Conservation (phyloP, 2,888 invertebrate species). For the Caenorhabditis sp. region DNA sequence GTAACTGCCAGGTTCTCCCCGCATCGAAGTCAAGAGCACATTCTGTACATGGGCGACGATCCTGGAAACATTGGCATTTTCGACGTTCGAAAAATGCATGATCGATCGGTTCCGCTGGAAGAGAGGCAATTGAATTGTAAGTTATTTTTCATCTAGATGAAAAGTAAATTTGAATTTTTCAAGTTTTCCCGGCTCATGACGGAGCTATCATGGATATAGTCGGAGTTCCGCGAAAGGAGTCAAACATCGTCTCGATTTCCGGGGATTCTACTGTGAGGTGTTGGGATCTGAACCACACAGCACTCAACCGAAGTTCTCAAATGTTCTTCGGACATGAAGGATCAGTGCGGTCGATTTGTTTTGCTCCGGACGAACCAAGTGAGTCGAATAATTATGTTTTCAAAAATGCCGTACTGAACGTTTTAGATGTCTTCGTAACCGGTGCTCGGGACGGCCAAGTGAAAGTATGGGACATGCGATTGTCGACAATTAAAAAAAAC, state of each 20-base stretch:
- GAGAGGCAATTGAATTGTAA: conserved; percentile 49
- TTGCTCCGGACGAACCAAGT: conserved; percentile 57
- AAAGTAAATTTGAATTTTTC: conserved; percentile 3
- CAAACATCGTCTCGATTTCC: conserved; percentile 56
- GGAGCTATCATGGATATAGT: conserved; percentile 65
- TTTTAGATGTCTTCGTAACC: conserved; percentile 62
- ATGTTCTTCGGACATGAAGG: conserved; percentile 62
- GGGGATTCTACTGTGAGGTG: conserved; percentile 59
- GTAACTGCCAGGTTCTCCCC: conserved; percentile 59
- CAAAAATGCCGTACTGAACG: not conserved
- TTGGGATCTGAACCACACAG: conserved; percentile 54
- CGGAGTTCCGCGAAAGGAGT: conserved; percentile 50
- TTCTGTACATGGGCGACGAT: conserved; percentile 60
- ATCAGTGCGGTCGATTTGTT: conserved; percentile 56
- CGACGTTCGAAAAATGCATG: conserved; percentile 45
- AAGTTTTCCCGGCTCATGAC: conserved; percentile 64
- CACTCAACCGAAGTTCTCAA: conserved; percentile 26
- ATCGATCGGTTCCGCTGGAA: conserved; percentile 31
- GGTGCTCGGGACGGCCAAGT: conserved; percentile 58
- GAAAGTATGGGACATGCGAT: conserved; percentile 62
- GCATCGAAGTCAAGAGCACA: conserved; percentile 45
- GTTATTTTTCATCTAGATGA: not conserved
- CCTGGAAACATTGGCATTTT: conserved; percentile 63
- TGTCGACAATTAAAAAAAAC: conserved; percentile 25
- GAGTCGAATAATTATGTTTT: not conserved